A percentile compares a stretch with the other conserved stretches of the same genome.
These are phyloP conservation scores for Amphiprion clarkii DNA, from an alignment of 2,797 vertebrate genomes.

Conservation along the genomic window DNA sequence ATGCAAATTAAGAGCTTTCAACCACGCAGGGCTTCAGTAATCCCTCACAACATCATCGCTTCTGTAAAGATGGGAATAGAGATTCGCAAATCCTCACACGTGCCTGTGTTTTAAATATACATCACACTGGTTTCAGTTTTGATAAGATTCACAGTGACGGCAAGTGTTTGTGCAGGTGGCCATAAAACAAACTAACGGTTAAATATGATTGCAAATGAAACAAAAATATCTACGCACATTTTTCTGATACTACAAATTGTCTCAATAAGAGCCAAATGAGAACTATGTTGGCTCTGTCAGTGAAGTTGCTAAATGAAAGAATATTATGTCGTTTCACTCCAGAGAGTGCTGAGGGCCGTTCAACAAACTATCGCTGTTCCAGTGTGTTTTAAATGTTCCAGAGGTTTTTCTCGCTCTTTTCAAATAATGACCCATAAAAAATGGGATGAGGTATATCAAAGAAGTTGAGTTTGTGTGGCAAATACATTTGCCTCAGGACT, in stretches of 20 bases:
- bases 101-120: background rate
- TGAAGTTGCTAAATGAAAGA: slow-evolving; percentile 21
- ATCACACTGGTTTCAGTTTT: background rate
- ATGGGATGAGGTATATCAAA: slow-evolving; percentile 72
- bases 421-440: slow-evolving; percentile 76
- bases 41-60: background rate
- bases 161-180: slow-evolving; percentile 17
- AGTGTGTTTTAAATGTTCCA: slow-evolving; percentile 37
- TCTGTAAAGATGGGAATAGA: background rate
- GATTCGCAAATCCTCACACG: background rate
- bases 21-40: background rate
- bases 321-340: background rate
- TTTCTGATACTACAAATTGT: background rate
- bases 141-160: background rate
- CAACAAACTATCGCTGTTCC: background rate
- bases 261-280: slow-evolving; percentile 11
- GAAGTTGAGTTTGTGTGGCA: slow-evolving; percentile 64
- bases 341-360: background rate
- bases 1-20: background rate
- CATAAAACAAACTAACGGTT: background rate
- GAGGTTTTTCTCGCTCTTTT: slow-evolving; percentile 22
- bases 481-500: slow-evolving; percentile 69
- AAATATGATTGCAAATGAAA: slow-evolving; percentile 1
- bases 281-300: background rate
- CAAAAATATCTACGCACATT: background rate